Conservation (phyloP, 2,113 vertebrate species). For the Todiramphus saurophagus region DNA sequence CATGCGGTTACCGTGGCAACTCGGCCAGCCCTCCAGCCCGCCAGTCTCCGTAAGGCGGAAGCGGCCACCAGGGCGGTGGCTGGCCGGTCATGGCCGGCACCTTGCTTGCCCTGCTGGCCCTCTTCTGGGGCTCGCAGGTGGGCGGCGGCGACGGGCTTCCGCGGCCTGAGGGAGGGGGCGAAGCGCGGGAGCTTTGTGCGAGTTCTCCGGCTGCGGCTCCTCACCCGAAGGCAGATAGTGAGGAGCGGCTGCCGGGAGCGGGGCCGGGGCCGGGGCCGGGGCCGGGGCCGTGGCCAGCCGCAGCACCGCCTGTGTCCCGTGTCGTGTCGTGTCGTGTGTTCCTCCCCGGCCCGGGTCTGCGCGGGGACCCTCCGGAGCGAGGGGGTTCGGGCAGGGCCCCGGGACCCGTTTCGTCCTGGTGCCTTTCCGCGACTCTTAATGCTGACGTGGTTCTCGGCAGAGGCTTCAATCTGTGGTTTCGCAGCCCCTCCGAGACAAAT, state of each 20-base stretch:
- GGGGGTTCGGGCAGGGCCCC: background rate
- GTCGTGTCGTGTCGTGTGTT: too few species aligned
- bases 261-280: too few species aligned
- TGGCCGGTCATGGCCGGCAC: background rate
- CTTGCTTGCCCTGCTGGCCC: background rate
- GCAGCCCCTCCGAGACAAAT: rapidly evolving
- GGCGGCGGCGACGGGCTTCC: background rate
- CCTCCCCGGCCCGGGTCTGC: background rate
- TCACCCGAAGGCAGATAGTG: background rate
- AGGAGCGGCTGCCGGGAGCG: too few species aligned
- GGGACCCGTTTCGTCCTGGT: too few species aligned
- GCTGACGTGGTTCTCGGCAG: rapidly evolving
- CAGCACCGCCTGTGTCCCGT: too few species aligned
- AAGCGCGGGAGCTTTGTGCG: background rate
- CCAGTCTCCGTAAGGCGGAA: background rate
- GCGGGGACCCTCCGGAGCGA: background rate
- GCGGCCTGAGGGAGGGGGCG: background rate
- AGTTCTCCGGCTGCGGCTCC: background rate
- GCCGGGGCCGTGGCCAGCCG: too few species aligned
- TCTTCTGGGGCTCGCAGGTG: conserved; percentile 1
- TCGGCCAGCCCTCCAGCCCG: background rate
- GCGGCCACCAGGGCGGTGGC: background rate
- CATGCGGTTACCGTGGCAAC: background rate
- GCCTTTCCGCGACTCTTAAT: too few species aligned
- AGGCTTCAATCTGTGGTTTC: rapidly evolving